Evolutionary conservation across 2,797 vertebrate genomes (phyloP).

Genomic region (Trichosurus vulpecula): DNA sequence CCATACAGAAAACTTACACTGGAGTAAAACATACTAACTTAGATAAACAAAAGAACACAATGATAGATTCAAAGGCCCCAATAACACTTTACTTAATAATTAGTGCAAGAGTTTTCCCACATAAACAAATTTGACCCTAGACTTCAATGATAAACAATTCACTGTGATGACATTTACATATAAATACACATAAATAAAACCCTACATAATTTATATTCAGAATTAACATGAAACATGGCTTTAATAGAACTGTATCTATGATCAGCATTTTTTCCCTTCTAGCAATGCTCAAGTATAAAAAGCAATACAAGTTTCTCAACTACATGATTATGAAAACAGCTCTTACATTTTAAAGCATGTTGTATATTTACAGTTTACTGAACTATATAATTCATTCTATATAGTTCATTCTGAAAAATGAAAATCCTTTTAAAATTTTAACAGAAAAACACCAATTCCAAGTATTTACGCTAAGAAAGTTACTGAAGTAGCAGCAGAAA

Average conservation of each 20-base stretch:
- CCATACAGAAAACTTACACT: not conserved
- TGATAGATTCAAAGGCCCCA: conserved; percentile 60
- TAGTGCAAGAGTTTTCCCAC: conserved; percentile 72
- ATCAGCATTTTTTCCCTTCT: conserved; percentile 45
- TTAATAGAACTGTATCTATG: conserved; percentile 68
- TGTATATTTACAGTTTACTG: conserved; percentile 71
- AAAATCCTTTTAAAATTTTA: conserved; percentile 75
- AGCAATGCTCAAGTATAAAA: conserved; percentile 56
- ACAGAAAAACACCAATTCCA: conserved; percentile 81
- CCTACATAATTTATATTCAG: conserved; percentile 57
- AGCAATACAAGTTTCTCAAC: conserved; percentile 55
- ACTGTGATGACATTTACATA: conserved; percentile 78
- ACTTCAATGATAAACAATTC: conserved; percentile 75
- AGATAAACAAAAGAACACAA: conserved; percentile 26
- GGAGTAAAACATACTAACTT: not conserved
- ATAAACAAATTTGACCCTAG: conserved; percentile 71
- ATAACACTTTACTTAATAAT: conserved; percentile 76
- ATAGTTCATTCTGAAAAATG: conserved; percentile 62
- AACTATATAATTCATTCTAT: conserved; percentile 64
- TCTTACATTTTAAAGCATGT: conserved; percentile 78
- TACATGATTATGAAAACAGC: conserved; percentile 74
- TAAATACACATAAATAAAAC: conserved; percentile 83
- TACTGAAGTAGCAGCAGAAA: conserved; percentile 84
- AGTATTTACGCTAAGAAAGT: conserved; percentile 69
- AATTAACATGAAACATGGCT: conserved; percentile 72